Percentiles rank a stretch among this genome's conserved stretches.
These are phyloP conservation scores for Ammodytes marinus DNA, from an alignment of 2,113 vertebrate genomes.

Conservation along the genomic window DNA sequence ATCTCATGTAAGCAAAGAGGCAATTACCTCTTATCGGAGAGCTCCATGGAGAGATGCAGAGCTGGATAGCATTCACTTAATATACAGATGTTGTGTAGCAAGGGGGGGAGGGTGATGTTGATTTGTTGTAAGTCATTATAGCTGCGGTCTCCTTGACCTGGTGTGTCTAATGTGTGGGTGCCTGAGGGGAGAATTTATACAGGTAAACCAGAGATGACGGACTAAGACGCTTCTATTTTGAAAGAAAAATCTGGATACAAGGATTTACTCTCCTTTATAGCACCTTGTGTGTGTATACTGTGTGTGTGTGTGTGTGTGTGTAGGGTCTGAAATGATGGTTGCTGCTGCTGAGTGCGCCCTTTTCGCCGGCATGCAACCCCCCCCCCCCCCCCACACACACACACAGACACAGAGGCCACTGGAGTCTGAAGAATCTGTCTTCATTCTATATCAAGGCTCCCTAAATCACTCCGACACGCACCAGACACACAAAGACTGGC, in stretches of 20 bases:
- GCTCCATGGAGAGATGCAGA: constrained; percentile 46
- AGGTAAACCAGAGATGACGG: neutral
- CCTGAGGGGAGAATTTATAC: constrained; percentile 1
- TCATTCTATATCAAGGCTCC: constrained; percentile 54
- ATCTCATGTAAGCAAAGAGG: constrained; percentile 68
- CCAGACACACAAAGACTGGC: constrained; percentile 26
- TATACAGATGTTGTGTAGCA: constrained; percentile 22
- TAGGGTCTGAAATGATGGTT: constrained; percentile 21
- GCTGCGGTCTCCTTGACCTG: constrained; percentile 51
- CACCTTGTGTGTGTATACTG: neutral
- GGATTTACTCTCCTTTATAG: neutral
- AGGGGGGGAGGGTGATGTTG: neutral
- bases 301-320: constrained; percentile 12
- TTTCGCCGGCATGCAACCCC: constrained; percentile 32
- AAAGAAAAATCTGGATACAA: constrained; percentile 11
- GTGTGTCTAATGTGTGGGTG: constrained; percentile 46
- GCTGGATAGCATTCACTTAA: constrained; percentile 48
- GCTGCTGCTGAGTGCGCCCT: constrained; percentile 66
- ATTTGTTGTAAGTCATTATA: constrained; percentile 41
- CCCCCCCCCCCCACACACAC: neutral
- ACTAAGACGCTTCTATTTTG: neutral
- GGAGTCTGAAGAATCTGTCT: constrained; percentile 67
- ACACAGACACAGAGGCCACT: constrained; percentile 19
- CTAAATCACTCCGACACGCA: constrained; percentile 43
- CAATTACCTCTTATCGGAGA: constrained; percentile 70